Evolutionary conservation across 2,888 invertebrate genomes (phyloP).

Genomic region (Endomychus coccineus): DNA sequence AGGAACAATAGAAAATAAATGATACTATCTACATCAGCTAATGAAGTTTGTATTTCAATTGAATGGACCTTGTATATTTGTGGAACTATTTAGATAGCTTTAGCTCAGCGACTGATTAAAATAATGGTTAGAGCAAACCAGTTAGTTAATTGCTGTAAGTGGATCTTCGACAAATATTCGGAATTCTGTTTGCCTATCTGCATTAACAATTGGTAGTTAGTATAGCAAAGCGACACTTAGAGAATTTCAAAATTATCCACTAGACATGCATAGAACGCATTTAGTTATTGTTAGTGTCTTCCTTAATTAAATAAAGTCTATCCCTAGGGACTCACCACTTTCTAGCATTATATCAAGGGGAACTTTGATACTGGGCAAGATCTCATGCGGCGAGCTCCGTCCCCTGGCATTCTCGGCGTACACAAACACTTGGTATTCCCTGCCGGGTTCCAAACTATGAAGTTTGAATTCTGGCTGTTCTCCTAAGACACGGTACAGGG

Average conservation of each 20-base stretch:
- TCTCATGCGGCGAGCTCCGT: constrained; percentile 64
- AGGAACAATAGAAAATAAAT: no score
- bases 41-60: no score
- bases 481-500: constrained; percentile 53
- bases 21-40: no score
- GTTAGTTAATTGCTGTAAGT: constrained; percentile 13
- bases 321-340: constrained; percentile 26
- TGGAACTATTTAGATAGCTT: no score
- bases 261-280: constrained; percentile 36
- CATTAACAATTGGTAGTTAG: constrained; percentile 12
- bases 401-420: constrained; percentile 79
- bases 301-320: constrained; percentile 39
- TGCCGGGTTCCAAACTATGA: constrained; percentile 66
- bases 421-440: constrained; percentile 69
- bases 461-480: constrained; percentile 65
- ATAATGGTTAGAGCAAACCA: constrained; percentile 13
- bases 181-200: constrained; percentile 13
- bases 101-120: no score
- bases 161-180: constrained; percentile 15
- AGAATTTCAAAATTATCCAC: constrained; percentile 26
- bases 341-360: constrained; percentile 23
- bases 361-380: constrained; percentile 55
- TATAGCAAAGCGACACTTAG: no score
- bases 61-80: no score
- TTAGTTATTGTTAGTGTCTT: constrained; percentile 38